A percentile compares a stretch with the other conserved stretches of the same genome.
Conservation (phyloP, 2,888 invertebrate species). For the Drosophila bunnanda region DNA sequence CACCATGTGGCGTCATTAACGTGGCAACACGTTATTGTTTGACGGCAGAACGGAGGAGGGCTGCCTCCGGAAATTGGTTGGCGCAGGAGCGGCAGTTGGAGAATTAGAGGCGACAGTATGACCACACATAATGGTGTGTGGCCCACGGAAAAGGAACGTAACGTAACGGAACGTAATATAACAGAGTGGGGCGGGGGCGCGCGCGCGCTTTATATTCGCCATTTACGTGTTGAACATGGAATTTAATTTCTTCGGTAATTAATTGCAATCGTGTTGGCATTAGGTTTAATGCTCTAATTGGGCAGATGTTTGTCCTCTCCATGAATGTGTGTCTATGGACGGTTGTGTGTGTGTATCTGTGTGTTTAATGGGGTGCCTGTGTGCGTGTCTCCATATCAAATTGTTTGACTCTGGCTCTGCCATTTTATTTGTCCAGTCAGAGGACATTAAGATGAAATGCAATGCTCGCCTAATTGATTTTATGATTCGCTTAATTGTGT, state of each 20-base stretch:
- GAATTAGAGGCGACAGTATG: slow-evolving; percentile 38
- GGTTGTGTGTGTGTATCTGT: slow-evolving; percentile 1
- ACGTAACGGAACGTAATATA: slow-evolving; percentile 1
- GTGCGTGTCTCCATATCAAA: slow-evolving; percentile 38
- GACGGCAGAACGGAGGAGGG: not conserved
- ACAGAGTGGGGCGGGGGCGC: slow-evolving; percentile 5
- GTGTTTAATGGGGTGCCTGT: slow-evolving; percentile 20
- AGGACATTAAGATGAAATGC: slow-evolving; percentile 51
- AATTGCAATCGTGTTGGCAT: slow-evolving; percentile 81
- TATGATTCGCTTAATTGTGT: slow-evolving; percentile 63
- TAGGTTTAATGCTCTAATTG: slow-evolving; percentile 77
- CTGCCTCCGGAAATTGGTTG: not conserved
- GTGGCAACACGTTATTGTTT: slow-evolving; percentile 42
- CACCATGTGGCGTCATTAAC: slow-evolving; percentile 72
- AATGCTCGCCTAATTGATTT: slow-evolving; percentile 47
- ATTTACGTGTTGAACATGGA: slow-evolving; percentile 78
- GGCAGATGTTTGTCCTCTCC: slow-evolving; percentile 44
- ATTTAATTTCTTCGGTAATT: slow-evolving; percentile 80
- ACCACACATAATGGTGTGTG: slow-evolving; percentile 48
- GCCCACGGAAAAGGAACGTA: slow-evolving; percentile 18
- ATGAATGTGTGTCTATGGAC: slow-evolving; percentile 2
- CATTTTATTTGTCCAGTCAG: slow-evolving; percentile 63
- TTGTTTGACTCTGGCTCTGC: slow-evolving; percentile 46
- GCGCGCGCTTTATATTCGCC: slow-evolving; percentile 61
- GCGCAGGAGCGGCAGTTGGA: not conserved